A percentile compares a stretch with the other conserved stretches of the same genome.
These are phyloP conservation scores for Drosophila sechellia DNA, from an alignment of 1,140 invertebrate genomes.

Conservation along the genomic window DNA sequence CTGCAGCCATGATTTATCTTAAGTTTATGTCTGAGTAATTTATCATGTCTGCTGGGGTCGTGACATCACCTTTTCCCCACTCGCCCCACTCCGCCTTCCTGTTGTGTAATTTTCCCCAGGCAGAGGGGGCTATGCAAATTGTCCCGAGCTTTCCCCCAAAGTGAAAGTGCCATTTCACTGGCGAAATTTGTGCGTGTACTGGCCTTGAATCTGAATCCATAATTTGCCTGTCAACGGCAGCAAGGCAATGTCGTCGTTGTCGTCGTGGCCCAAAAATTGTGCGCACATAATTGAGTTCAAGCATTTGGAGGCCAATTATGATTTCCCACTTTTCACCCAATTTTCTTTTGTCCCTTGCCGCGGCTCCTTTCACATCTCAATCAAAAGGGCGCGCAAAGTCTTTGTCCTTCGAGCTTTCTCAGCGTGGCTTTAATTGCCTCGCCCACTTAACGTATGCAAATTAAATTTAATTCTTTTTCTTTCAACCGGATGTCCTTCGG, in stretches of 20 bases:
- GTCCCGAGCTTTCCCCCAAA: slow-evolving; percentile 65
- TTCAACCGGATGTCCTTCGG: slow-evolving; percentile 8
- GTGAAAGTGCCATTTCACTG: slow-evolving; percentile 72
- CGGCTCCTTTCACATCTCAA: slow-evolving; percentile 67
- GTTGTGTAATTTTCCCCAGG: slow-evolving; percentile 19
- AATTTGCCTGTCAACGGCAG: slow-evolving; percentile 80
- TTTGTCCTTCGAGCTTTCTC: slow-evolving; percentile 18
- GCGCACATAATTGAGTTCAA: slow-evolving; percentile 80
- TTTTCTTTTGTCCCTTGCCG: slow-evolving; percentile 18
- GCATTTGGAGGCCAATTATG: slow-evolving; percentile 82
- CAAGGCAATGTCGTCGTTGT: slow-evolving; percentile 12
- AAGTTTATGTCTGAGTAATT: slow-evolving; percentile 77
- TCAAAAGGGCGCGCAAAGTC: slow-evolving; percentile 47
- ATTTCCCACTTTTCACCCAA: slow-evolving; percentile 68
- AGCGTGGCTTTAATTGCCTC: slow-evolving; percentile 69
- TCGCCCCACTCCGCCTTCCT: slow-evolving; percentile 1
- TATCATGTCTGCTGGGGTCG: slow-evolving; percentile 64
- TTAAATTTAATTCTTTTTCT: slow-evolving; percentile 65
- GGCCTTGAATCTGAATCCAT: slow-evolving; percentile 82
- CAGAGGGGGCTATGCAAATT: slow-evolving; percentile 67
- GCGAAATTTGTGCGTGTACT: slow-evolving; percentile 40
- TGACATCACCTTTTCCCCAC: neutral
- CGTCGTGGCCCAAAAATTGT: slow-evolving; percentile 59
- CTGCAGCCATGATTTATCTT: slow-evolving; percentile 69
- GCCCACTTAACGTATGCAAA: slow-evolving; percentile 83